These are phyloP conservation scores for Sylvilagus bachmani DNA, from an alignment of 2,113 vertebrate species.

Conservation along the genomic window DNA sequence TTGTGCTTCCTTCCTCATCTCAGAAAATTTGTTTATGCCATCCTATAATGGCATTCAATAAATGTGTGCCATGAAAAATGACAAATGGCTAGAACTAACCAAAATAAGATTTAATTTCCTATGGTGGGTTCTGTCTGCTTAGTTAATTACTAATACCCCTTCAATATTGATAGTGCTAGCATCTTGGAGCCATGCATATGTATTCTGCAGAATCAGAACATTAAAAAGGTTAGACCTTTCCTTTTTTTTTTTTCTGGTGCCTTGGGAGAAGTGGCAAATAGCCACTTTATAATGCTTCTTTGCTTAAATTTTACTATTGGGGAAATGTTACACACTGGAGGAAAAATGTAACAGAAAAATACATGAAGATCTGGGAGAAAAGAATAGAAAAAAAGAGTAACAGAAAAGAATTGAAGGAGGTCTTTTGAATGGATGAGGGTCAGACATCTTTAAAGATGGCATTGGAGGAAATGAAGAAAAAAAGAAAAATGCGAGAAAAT, in stretches of 20 bases:
- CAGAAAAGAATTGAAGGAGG: neutral
- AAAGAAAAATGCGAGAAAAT: neutral
- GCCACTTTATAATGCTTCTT: neutral
- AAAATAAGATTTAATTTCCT: constrained; percentile 15
- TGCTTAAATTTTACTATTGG: constrained; percentile 39
- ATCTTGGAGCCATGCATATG: neutral
- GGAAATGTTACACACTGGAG: neutral
- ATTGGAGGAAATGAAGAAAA: neutral
- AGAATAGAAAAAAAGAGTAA: neutral
- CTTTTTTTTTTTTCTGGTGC: neutral
- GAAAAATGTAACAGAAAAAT: neutral
- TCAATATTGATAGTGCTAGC: neutral
- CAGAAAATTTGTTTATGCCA: neutral
- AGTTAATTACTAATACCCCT: neutral
- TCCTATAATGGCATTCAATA: neutral
- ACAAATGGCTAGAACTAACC: neutral
- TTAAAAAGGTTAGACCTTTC: neutral
- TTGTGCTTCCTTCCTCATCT: neutral
- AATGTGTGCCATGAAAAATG: neutral
- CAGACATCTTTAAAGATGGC: neutral
- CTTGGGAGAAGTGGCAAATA: neutral
- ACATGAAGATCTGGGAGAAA: neutral
- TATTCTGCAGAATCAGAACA: neutral
- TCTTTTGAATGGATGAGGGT: neutral
- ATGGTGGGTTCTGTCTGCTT: neutral